Evolutionary conservation across 2,797 vertebrate genomes (phyloP).

Genomic region (Paedocypris micromegethes): DNA sequence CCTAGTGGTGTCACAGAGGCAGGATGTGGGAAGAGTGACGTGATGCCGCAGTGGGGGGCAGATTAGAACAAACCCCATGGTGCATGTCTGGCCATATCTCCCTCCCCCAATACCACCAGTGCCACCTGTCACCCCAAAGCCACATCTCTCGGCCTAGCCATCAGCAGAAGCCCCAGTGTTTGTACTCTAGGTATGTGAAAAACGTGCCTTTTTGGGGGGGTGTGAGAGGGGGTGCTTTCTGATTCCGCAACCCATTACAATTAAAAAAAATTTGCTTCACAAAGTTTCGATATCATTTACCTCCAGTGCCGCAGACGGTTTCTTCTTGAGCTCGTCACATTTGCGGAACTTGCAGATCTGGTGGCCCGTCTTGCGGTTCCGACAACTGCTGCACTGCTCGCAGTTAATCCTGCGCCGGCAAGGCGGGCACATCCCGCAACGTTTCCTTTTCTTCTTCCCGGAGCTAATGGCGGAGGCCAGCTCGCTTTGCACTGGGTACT

Average conservation of each 20-base stretch:
- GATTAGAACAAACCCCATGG: constrained; percentile 64
- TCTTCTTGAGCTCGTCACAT: constrained; percentile 99
- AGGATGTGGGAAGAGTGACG: constrained; percentile 50
- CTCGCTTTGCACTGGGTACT: constrained; percentile 96
- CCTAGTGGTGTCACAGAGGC: constrained; percentile 34
- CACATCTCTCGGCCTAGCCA: constrained; percentile 44
- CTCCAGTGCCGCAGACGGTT: constrained; percentile 97
- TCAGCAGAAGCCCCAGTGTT: constrained; percentile 6
- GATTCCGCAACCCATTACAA: background rate
- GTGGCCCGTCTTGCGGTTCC: constrained; percentile 98
- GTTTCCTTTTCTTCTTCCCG: constrained; percentile 98
- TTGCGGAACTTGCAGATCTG: constrained; percentile 99
- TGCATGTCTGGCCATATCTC: constrained; percentile 53
- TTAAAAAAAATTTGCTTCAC: constrained; percentile 25
- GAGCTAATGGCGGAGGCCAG: constrained; percentile 96
- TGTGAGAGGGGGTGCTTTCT: background rate
- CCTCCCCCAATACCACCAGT: constrained; percentile 48
- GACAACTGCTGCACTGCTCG: constrained; percentile 99
- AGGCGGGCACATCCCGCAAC: constrained; percentile 94
- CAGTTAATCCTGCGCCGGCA: constrained; percentile 98
- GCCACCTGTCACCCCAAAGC: constrained; percentile 65
- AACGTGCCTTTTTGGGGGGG: too few species aligned
- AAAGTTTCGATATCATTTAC: constrained; percentile 68
- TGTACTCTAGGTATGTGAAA: too few species aligned
- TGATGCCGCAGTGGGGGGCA: constrained; percentile 64